Evolutionary conservation across 2,113 vertebrate species (phyloP).

Genomic region (Platysternon megacephalum): DNA sequence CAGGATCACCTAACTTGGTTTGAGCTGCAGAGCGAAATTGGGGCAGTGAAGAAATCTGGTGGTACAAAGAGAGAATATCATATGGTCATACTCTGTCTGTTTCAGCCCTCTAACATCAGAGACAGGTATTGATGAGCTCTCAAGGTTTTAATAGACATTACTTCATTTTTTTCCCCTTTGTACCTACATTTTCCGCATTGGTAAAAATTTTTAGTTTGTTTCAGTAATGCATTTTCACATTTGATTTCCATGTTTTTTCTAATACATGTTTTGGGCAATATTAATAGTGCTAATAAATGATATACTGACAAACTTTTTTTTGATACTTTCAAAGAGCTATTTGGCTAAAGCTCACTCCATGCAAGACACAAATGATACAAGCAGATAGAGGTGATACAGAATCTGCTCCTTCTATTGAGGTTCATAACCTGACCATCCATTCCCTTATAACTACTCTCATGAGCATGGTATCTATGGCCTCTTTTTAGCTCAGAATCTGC

Average conservation of each 20-base stretch:
- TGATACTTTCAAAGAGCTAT: background rate
- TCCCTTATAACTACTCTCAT: background rate
- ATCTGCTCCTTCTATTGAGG: background rate
- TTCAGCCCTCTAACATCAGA: background rate
- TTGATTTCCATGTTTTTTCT: background rate
- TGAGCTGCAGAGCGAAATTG: background rate
- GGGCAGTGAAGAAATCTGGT: background rate
- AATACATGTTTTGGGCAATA: background rate
- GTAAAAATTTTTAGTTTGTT: background rate
- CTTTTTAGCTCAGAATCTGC: background rate
- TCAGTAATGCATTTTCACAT: background rate
- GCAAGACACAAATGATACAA: background rate
- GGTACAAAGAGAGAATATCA: background rate
- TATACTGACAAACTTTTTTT: background rate
- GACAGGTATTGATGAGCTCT: background rate
- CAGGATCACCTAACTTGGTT: background rate
- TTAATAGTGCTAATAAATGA: background rate
- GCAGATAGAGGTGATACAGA: background rate
- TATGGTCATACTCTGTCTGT: background rate
- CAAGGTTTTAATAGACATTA: background rate
- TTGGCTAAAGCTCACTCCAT: background rate
- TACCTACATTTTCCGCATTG: background rate
- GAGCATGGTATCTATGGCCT: fast-evolving
- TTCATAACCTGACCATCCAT: background rate
- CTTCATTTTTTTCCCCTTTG: background rate